Conservation (phyloP, 2,888 invertebrate species). For the Sphaeridia pumilis region DNA sequence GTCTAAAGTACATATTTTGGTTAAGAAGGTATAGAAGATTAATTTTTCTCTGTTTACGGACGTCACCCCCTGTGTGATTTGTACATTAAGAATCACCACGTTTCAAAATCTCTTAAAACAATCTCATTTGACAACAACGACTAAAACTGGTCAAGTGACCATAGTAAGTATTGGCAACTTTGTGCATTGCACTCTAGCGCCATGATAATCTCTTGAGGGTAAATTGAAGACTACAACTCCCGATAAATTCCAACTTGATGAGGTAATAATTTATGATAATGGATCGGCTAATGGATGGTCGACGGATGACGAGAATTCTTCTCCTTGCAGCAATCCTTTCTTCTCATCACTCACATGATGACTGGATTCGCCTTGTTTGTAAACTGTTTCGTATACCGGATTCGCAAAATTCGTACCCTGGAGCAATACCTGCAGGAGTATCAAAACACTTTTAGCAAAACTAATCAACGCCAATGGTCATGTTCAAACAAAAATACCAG, state of each 20-base stretch:
- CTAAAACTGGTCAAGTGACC: too few species aligned
- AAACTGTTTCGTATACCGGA: slow-evolving; percentile 76
- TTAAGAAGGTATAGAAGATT: too few species aligned
- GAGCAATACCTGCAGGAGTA: slow-evolving; percentile 37
- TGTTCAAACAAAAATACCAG: neutral
- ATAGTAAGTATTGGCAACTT: too few species aligned
- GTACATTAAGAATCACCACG: too few species aligned
- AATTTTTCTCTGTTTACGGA: too few species aligned
- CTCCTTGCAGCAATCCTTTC: slow-evolving; percentile 39
- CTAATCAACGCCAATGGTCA: neutral
- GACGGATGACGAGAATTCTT: slow-evolving; percentile 35
- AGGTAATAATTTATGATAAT: slow-evolving; percentile 32
- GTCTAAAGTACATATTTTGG: too few species aligned
- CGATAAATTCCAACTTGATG: too few species aligned
- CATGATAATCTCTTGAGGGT: neutral
- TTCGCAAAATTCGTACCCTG: slow-evolving; percentile 67
- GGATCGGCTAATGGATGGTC: slow-evolving; percentile 36
- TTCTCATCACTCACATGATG: slow-evolving; percentile 39
- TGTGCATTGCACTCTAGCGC: neutral
- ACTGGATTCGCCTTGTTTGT: slow-evolving; percentile 41
- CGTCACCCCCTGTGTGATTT: too few species aligned
- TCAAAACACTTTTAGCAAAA: neutral
- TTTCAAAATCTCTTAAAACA: too few species aligned
- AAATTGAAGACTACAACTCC: neutral
- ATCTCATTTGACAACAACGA: too few species aligned